phyloP scores from a whole-genome alignment of 2,888 invertebrate species.

The Ephialtes manifestator region DNA sequence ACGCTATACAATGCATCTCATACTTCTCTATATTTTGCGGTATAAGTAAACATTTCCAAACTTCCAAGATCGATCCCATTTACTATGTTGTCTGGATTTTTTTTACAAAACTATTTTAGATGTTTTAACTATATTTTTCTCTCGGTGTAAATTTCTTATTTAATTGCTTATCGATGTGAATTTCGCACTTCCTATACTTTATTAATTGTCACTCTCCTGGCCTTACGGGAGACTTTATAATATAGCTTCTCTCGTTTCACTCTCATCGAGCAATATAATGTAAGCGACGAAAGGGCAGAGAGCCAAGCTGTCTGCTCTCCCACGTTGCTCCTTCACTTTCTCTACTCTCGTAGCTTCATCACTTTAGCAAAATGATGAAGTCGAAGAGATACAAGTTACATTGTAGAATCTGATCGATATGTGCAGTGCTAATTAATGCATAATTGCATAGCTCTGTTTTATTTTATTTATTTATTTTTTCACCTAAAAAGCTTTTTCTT shows the following conservation, averaged over 20 bases:
- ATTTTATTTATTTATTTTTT: too few relatives aligned
- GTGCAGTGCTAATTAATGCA: neutral
- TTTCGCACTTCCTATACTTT: neutral
- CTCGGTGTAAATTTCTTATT: constrained; percentile 7
- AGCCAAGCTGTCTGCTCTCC: constrained; percentile 64
- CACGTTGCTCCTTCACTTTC: constrained; percentile 69
- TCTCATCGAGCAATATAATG: constrained; percentile 2
- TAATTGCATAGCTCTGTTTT: constrained; percentile 1
- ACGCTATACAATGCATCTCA: too few relatives aligned
- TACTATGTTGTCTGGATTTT: too few relatives aligned
- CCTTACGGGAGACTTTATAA: constrained; percentile 25
- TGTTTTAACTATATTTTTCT: too few relatives aligned
- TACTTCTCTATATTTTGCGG: too few relatives aligned
- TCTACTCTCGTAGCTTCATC: constrained; percentile 59
- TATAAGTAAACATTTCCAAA: too few relatives aligned
- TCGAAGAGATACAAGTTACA: neutral
- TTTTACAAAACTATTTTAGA: too few relatives aligned
- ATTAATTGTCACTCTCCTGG: constrained; percentile 3
- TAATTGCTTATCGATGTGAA: constrained; percentile 22
- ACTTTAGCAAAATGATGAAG: neutral
- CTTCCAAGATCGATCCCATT: too few relatives aligned
- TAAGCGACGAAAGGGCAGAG: constrained; percentile 55
- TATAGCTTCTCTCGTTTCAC: neutral
- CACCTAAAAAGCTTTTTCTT: too few relatives aligned
- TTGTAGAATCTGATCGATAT: neutral